Base-by-base conservation (phyloP, 2,888 invertebrate species). In the Amiota mariae region DNA sequence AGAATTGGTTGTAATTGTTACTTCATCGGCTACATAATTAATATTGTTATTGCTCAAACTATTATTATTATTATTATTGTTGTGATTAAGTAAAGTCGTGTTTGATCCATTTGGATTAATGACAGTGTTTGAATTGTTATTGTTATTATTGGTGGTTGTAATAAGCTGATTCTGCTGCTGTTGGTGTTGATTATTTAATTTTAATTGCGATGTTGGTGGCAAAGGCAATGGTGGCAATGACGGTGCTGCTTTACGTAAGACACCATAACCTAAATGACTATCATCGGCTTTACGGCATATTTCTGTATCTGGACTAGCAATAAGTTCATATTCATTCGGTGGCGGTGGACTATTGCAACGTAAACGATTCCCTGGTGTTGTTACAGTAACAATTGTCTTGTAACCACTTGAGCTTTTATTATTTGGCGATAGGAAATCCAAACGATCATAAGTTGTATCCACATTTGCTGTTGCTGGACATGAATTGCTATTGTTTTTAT, bases 371-470 rank as follows among this genome's bases (percentile, higher is more conserved):
- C 79, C 76, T 12, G 92, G 84, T 59, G 93, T 90, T n/a, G 93
- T 93, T 0, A 93, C 90, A 2, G 92, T 91, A 71, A 93, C 92
- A 72, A 95, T 93, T 77, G 94, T 94, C 85, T 94, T 95, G 85
- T 96, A 96, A 10, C 92, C 92, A 20, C 92, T 91, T 75, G 94
- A 94, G 72, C 92, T 92, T 77, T 93, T 94, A 78, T 93, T 93
- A 73, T 94, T 93, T 0, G 95, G 94, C 12, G 95, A 95, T 85
- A 96, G 94, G 87, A 95, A 95, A 85, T 96, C 94, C 74, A 96
- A 89, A 76, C 94, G 94, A 88, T 96, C 96, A 89, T 96, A 96
- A 85, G 93, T 93, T 75, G 92, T 91, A 84, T 92, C 88, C 46
- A 77, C 70, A 4, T 72, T n/a, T 8, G 77, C 72, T 12, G 75